Evolutionary conservation across 2,113 vertebrate species (phyloP).

Genomic region (Lasiurus cinereus): DNA sequence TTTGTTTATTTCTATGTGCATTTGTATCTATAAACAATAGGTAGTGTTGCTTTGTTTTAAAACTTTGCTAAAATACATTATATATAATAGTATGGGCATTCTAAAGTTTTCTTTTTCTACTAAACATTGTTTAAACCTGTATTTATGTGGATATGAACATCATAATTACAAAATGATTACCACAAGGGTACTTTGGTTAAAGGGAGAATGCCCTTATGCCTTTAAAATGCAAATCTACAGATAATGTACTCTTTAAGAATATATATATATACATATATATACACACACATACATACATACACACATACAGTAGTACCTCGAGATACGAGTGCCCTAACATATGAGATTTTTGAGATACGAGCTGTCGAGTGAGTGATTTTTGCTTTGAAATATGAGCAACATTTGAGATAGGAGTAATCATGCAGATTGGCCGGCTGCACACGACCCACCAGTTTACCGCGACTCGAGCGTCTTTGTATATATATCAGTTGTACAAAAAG

Average conservation of each 20-base stretch:
- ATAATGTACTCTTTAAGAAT: constrained; percentile 3
- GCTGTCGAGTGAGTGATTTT: no score
- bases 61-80: neutral
- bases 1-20: neutral
- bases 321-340: no score
- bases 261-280: neutral
- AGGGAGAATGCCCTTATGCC: neutral
- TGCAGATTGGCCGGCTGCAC: no score
- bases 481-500: neutral
- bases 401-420: no score
- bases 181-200: neutral
- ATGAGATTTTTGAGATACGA: no score
- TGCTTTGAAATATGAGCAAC: no score
- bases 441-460: no score
- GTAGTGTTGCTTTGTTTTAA: constrained; percentile 17
- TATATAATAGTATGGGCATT: neutral
- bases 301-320: no score
- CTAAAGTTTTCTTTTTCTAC: constrained; percentile 6
- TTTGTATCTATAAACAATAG: neutral
- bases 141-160: neutral
- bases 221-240: neutral
- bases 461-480: neutral
- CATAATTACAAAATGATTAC: constrained; percentile 34
- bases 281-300: no score
- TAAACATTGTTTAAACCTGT: neutral